Base-by-base conservation (phyloP, 2,888 invertebrate genomes). In the Caenorhabditis imperialis region DNA sequence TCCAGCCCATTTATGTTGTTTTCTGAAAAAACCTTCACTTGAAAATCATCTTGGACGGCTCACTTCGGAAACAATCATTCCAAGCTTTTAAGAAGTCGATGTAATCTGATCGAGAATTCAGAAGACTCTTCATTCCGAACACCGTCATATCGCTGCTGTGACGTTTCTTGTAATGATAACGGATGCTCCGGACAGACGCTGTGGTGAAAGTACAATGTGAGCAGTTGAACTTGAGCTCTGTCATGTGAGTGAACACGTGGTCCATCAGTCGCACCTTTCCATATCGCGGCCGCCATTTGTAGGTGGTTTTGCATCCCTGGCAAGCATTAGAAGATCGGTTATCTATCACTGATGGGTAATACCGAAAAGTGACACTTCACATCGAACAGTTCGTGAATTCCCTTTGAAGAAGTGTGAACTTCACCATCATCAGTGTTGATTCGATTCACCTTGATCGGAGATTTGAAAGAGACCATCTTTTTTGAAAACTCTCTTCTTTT, bases 191-290 rank as follows among this genome's bases (percentile, higher is more conserved):
- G 3, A 61, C 40, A n/a, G 40, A 35, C 42, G 30, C 22, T 6
- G 37, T 58, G 6, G 16, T 40, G 18, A 54, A 25, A 23, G 45
- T 38, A 20, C 70, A 70, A 1, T 12, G 18, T 1, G 30, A 7
- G 38, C 70, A 70, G 16, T 48, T 61, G 22, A 70, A 10, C 8
- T 35, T 25, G 2, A 53, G 45, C 7, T 51, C 20, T 12, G 27
- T 10, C 0, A 60, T n/a, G 25, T 69, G 69, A n/a, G 38, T 53
- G 23, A 69, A 25, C 0, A 54, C 69, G 18, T 69, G 69, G 35
- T 69, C 69, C 6, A 69, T 45, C n/a, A 69, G 60, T 1, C 69
- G 60, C 0, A 38, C 7, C 45, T 54, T 69, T 30, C 69, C 69
- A 47, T 69, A 69, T 16, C 45, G 50, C 16, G 7, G 30, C 23